A percentile compares a stretch with the other conserved stretches of the same genome.
phyloP scores from a whole-genome alignment of 2,888 invertebrate genomes.

The Agonum fuliginosum region DNA sequence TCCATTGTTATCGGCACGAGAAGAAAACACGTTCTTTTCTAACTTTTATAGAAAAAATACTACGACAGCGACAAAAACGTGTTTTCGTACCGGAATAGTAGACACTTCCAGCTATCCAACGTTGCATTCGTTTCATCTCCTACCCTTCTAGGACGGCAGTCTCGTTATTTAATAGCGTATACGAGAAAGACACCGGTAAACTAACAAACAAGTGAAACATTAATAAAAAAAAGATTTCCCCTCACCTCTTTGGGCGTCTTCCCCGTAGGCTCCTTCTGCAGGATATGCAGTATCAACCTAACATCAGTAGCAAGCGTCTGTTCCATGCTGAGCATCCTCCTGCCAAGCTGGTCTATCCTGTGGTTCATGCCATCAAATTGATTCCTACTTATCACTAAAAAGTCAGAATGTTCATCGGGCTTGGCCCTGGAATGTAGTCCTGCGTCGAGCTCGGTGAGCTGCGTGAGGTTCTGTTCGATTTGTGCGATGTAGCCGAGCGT shows the following conservation, averaged over 20 bases:
- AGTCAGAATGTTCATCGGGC: constrained; percentile 68
- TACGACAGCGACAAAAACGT: too few relatives aligned
- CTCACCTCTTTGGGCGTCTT: constrained; percentile 57
- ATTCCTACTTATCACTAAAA: constrained; percentile 70
- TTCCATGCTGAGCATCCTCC: constrained; percentile 83
- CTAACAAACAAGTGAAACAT: too few relatives aligned
- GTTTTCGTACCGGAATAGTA: too few relatives aligned
- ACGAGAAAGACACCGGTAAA: too few relatives aligned
- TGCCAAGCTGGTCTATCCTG: constrained; percentile 82
- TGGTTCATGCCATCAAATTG: constrained; percentile 76
- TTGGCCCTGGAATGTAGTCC: constrained; percentile 46
- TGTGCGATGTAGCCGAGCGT: constrained; percentile 52
- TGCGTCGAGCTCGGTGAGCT: background rate
- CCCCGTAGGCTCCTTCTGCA: constrained; percentile 65
- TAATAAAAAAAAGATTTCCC: too few relatives aligned
- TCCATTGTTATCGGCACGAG: too few relatives aligned
- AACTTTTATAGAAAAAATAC: too few relatives aligned
- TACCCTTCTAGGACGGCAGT: too few relatives aligned
- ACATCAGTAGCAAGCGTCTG: constrained; percentile 84
- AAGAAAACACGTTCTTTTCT: too few relatives aligned
- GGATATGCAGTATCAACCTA: constrained; percentile 78
- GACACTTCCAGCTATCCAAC: too few relatives aligned
- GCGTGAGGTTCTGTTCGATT: constrained; percentile 50
- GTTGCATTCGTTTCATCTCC: too few relatives aligned
- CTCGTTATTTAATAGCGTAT: too few relatives aligned